phyloP scores from a whole-genome alignment of 2,797 vertebrate genomes.

The Manis crassicaudata region DNA sequence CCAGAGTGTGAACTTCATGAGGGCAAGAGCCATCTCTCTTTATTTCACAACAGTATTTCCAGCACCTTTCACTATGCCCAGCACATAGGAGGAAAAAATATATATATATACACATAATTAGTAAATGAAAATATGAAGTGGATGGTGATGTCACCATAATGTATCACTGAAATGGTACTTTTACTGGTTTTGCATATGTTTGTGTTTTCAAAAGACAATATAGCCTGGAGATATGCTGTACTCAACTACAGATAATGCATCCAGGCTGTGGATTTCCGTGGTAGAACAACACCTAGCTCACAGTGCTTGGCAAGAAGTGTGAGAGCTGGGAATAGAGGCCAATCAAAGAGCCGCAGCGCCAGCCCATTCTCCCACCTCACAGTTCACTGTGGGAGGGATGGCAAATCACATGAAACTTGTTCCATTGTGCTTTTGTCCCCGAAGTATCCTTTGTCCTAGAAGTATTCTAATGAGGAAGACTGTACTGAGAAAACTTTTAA shows the following conservation, averaged over 20 bases:
- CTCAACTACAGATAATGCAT: not conserved
- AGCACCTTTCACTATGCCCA: fast-evolving
- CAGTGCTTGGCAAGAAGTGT: not conserved
- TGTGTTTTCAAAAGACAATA: not conserved
- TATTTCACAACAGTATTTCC: too few species aligned
- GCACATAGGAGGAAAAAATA: not conserved
- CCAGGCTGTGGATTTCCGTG: too few species aligned
- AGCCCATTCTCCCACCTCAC: fast-evolving
- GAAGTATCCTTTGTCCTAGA: not conserved
- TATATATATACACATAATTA: fast-evolving
- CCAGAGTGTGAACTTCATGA: fast-evolving
- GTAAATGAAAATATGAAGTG: not conserved
- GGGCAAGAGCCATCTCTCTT: fast-evolving
- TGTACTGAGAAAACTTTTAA: not conserved
- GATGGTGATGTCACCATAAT: not conserved
- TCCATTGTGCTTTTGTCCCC: not conserved
- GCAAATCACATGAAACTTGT: fast-evolving
- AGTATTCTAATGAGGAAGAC: not conserved
- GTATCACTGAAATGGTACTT: not conserved
- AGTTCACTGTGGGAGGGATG: fast-evolving
- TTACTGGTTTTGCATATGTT: not conserved
- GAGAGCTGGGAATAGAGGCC: not conserved
- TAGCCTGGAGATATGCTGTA: fast-evolving
- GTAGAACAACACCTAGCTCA: not conserved
- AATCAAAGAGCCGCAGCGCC: fast-evolving